Evolutionary conservation across 2,113 vertebrate genomes (phyloP), one percentile per base, ranked within the genome.

Genomic region (Lucifuga dentata): DNA sequence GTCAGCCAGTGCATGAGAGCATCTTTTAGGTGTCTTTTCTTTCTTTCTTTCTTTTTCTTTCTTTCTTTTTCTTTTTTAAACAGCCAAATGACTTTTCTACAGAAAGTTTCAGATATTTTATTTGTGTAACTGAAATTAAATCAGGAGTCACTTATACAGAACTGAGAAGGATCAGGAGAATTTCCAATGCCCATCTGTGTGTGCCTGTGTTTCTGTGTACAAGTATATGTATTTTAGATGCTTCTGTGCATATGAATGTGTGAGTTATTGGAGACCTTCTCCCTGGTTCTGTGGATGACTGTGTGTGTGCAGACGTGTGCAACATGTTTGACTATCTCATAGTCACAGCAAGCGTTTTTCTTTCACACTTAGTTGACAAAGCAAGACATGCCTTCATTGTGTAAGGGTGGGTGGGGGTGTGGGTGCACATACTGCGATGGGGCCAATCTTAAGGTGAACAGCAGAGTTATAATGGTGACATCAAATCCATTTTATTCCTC

Each of bases 251-350:
- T 68, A 48, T 51, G 59, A 38, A 1, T 21, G 38, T 43, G 11
- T 50, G 57, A n/a, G n/a, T n/a, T 72, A 17, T 66, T 52, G 63
- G 11, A 73, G 46, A 20, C 12, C 1, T 58, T 71, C 16, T 38
- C 4, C 68, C 39, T 60, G 58, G 61, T 62, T 71, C 38, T 60
- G 35, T 65, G 66, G 38, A 44, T 43, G 44, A 63, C 21, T 41
- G 29, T 64, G 23, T 80, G 40, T 52, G 67, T 68, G 57, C 52
- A 79, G 66, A 45, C 58, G 55, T 81, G 78, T 77, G 75, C 75
- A 85, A 72, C 73, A 69, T 80, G 68, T 80, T 75, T 76, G 78
- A 82, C 83, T 85, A 81, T 87, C 76, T 78, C 71, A 65, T 50
- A 64, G 68, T 70, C 52, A 84, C 85, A 84, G 76, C 53, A 29